Conservation (phyloP, 2,888 invertebrate species). For the Oxyteleia sp. region DNA sequence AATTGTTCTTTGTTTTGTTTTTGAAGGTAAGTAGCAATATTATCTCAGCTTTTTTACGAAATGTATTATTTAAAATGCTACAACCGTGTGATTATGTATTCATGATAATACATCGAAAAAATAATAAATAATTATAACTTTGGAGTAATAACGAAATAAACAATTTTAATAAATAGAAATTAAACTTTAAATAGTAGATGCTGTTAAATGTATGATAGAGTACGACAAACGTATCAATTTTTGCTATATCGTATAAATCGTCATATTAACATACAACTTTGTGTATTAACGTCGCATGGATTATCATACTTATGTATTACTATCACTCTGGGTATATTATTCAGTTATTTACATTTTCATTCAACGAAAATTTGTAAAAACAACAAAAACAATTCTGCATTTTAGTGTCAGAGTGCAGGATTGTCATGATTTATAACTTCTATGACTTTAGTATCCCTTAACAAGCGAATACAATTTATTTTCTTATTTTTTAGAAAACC, state of each 20-base stretch:
- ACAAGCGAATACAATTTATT: conserved; percentile 14
- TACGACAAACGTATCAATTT: not conserved
- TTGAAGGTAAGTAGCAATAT: not conserved
- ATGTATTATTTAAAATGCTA: not conserved
- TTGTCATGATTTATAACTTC: conserved; percentile 51
- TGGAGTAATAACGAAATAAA: not conserved
- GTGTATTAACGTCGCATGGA: conserved; percentile 34
- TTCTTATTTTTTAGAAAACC: not conserved
- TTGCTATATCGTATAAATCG: conserved; percentile 8
- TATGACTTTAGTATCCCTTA: conserved; percentile 5
- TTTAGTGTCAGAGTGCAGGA: conserved; percentile 42
- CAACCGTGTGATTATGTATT: not conserved
- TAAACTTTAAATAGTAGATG: not conserved
- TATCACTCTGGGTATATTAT: conserved; percentile 48
- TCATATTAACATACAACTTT: conserved; percentile 23
- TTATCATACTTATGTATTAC: conserved; percentile 36
- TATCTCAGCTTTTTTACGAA: not conserved
- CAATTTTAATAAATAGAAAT: not conserved
- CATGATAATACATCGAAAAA: not conserved
- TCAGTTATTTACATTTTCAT: conserved; percentile 44
- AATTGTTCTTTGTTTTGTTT: not conserved
- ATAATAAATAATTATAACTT: conserved; percentile 1
- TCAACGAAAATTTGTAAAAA: conserved; percentile 24
- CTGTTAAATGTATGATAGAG: not conserved
- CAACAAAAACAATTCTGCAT: conserved; percentile 41